Evolutionary conservation across 2,888 invertebrate species (phyloP), one percentile per base, ranked within the genome.

Genomic region (Listrodromus nycthemerus): DNA sequence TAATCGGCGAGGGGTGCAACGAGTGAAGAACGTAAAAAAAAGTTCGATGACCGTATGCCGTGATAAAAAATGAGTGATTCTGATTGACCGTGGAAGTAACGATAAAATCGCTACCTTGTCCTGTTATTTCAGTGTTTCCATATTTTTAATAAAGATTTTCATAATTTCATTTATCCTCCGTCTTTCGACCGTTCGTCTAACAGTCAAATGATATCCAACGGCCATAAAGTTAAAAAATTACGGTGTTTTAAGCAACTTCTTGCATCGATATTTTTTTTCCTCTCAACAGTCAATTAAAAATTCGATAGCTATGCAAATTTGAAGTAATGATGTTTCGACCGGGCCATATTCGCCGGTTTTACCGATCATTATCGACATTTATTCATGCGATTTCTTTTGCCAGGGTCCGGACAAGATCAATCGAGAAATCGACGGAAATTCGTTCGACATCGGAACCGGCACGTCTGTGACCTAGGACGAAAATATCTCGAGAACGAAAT

Each of bases 391-490:
- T 55, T 55, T 55, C 3, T 55, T 55, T 55, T 8, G 21, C 10
- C 13, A 55, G 4, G 10, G 7, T 41, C n/a, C 10, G 5, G n/a
- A 41, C 7, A 24, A 58, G 13, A 71, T 4, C 55, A 27, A 61
- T 30, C 8, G 24, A 19, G 13, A n/a, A 10, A 63, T 21, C 10
- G 24, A 10, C 2, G 45, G 67, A 73, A 67, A 67, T 80, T 67
- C 67, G 66, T 48, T 67, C 33, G 48, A 74, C 58, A 27, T 73
- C 48, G 24, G 24, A 65, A 16, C 16, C 61, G n/a, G 30, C 61
- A 52, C 70, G 71, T 74, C 55, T 45, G 61, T 82, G 78, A 71
- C 77, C 75, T 52, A 52, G 69, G 73, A 76, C 76, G 65, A 86
- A 83, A 84, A 84, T 86, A 85, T 80, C 63, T 69, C 21, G 50